A percentile compares a stretch with the other conserved stretches of the same genome.
Conservation (phyloP, 2,113 vertebrate genomes). For the Gyps fulvus region DNA sequence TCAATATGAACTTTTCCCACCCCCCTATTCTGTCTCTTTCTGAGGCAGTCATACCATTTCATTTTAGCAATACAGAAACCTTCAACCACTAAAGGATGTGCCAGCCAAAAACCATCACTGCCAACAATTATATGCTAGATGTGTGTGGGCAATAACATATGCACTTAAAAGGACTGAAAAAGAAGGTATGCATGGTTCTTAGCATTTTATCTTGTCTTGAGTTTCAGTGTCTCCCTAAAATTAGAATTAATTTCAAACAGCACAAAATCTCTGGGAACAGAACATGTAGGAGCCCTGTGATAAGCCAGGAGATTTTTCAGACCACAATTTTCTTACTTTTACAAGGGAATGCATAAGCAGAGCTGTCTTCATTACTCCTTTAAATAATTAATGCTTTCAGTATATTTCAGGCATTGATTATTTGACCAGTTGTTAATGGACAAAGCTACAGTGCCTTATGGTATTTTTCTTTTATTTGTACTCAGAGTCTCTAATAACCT, state of each 20-base stretch:
- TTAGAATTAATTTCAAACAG: conserved; percentile 48
- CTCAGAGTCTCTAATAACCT: conserved; percentile 28
- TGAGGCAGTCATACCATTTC: conserved; percentile 36
- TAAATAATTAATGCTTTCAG: conserved; percentile 27
- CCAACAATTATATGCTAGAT: conserved; percentile 65
- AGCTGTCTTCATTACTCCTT: conserved; percentile 4
- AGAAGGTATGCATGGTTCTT: conserved; percentile 54
- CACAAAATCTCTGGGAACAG: not conserved
- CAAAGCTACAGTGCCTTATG: not conserved
- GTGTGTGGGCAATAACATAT: conserved; percentile 67
- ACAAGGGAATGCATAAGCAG: not conserved
- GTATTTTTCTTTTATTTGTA: not conserved
- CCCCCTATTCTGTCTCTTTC: conserved; percentile 21
- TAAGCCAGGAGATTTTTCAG: conserved; percentile 21
- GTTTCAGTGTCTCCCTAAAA: conserved; percentile 48
- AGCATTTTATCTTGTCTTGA: conserved; percentile 51
- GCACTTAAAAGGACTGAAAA: conserved; percentile 62
- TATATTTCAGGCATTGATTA: conserved; percentile 31
- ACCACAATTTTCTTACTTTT: not conserved
- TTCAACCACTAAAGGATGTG: conserved; percentile 55
- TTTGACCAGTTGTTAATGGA: conserved; percentile 10
- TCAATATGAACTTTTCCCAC: conserved; percentile 53
- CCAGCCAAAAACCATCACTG: conserved; percentile 63
- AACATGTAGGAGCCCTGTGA: conserved; percentile 22
- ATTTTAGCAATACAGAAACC: conserved; percentile 54